phyloP scores from a whole-genome alignment of 2,113 vertebrate genomes.

The Neolamprologus falcicula region DNA sequence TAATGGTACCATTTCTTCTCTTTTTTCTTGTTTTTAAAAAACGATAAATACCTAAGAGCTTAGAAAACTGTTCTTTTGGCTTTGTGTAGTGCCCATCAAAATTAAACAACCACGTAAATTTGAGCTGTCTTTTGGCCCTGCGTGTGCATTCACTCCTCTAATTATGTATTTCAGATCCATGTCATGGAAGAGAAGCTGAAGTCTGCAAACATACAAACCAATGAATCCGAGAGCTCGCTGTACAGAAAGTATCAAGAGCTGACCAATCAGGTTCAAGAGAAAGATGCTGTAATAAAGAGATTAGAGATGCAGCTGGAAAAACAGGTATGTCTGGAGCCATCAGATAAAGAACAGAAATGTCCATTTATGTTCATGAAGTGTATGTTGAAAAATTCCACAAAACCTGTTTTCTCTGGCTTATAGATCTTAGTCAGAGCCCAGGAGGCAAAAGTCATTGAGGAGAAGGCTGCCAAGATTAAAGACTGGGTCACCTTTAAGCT shows the following conservation, averaged over 20 bases:
- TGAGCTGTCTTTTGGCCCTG: background rate
- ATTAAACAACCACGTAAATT: background rate
- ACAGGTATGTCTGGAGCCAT: conserved; percentile 68
- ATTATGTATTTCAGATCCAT: conserved; percentile 69
- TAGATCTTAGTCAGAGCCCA: conserved; percentile 85
- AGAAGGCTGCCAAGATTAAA: conserved; percentile 95
- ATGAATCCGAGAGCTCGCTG: conserved; percentile 73
- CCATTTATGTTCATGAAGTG: conserved; percentile 40
- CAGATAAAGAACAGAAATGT: conserved; percentile 21
- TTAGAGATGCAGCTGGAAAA: conserved; percentile 80
- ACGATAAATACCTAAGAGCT: conserved; percentile 8
- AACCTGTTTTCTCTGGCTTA: conserved; percentile 23
- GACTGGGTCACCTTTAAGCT: conserved; percentile 93
- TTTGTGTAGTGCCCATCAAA: background rate
- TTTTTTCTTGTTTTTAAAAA: background rate
- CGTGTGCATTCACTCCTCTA: background rate
- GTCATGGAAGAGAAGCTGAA: conserved; percentile 84
- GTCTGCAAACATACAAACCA: conserved; percentile 70
- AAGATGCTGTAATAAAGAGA: conserved; percentile 75
- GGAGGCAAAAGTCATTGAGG: conserved; percentile 88
- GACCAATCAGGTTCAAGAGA: conserved; percentile 71
- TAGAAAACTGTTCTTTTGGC: background rate
- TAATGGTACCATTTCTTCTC: background rate
- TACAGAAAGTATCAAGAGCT: conserved; percentile 78
- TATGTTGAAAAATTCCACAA: background rate